These are phyloP conservation scores for Zaprionus ornatus DNA, from an alignment of 1,140 invertebrate species.

Conservation along the genomic window DNA sequence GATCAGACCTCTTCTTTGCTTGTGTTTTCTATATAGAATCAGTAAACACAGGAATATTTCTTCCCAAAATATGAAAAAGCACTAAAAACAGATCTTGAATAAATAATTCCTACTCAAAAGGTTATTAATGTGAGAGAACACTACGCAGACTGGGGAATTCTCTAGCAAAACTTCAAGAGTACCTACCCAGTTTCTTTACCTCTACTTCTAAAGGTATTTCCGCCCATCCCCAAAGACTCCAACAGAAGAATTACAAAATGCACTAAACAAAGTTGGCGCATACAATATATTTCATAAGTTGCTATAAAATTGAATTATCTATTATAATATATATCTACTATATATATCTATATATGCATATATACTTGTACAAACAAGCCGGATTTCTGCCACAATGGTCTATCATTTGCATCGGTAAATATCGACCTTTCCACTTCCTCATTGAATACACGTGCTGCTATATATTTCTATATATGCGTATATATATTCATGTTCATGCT, in stretches of 20 bases:
- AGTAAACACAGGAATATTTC: neutral
- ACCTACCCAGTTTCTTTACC: neutral
- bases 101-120: too few relatives aligned
- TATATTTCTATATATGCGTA: neutral
- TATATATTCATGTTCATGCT: conserved; percentile 10
- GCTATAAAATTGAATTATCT: too few relatives aligned
- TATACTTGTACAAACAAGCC: conserved; percentile 2
- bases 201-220: neutral
- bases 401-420: conserved; percentile 40
- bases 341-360: conserved; percentile 1
- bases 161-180: neutral
- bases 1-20: too few relatives aligned
- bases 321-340: neutral
- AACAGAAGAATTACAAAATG: neutral
- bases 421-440: neutral
- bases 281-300: conserved; percentile 1
- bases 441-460: conserved; percentile 2
- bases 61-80: neutral
- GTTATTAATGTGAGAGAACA: too few relatives aligned
- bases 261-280: conserved; percentile 15
- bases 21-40: neutral
- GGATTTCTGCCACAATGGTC: conserved; percentile 23
- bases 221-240: neutral
- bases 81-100: too few relatives aligned
- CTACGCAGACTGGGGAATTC: neutral